Evolutionary conservation across 2,888 invertebrate genomes (phyloP).

Genomic region (Drosophila nr. medialis): DNA sequence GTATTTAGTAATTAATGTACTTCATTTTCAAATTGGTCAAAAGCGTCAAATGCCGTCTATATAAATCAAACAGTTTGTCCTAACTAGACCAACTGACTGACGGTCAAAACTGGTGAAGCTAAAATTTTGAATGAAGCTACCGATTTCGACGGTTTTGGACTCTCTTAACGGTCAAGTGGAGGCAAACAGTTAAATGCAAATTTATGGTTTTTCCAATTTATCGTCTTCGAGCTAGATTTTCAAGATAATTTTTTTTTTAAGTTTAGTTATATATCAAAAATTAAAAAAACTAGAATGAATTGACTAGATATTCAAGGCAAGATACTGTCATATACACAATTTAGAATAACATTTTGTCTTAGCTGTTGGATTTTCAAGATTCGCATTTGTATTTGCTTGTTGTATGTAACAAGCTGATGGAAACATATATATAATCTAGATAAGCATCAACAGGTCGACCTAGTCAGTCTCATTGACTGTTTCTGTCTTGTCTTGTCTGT

Average conservation of each 20-base stretch:
- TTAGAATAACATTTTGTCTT: background rate
- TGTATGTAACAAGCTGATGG: background rate
- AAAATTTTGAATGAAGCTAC: background rate
- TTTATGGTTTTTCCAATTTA: background rate
- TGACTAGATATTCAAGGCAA: background rate
- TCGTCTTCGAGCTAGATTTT: background rate
- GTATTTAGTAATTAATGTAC: background rate
- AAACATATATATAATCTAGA: background rate
- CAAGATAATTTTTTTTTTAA: background rate
- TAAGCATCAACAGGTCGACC: background rate
- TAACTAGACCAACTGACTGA: background rate
- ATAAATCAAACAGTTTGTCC: background rate
- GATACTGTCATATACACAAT: background rate
- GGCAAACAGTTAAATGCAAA: background rate
- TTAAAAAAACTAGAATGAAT: background rate
- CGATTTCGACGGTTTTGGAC: background rate
- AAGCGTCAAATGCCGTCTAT: background rate
- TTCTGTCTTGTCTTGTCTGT: too few relatives aligned
- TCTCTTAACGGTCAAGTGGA: background rate
- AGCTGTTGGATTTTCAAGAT: background rate
- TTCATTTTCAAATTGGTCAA: background rate
- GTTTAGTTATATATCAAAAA: background rate
- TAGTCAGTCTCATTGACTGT: background rate
- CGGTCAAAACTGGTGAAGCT: background rate
- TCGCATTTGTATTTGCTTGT: background rate